Base-by-base conservation (phyloP, 2,113 vertebrate species). In the Corapipo altera region DNA sequence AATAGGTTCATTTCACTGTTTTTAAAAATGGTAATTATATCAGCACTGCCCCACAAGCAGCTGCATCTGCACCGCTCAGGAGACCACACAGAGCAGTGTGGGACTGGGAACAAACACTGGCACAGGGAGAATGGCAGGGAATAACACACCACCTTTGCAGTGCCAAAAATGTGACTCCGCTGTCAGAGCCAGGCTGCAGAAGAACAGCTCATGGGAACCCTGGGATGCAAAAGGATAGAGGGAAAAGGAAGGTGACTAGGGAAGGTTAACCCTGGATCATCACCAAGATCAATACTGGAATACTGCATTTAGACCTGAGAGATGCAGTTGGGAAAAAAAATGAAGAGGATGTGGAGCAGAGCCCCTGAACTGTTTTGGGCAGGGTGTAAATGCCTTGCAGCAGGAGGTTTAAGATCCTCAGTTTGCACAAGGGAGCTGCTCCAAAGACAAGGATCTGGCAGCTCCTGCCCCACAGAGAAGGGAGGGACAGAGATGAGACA, bases 71-170 rank as follows among this genome's bases (percentile, higher is more conserved):
- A 58, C 30, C 1, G 3, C 48, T 62, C 30, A 18, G 30, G 62
- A 64, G 44, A 35, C 35, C 15, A 3, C 5, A 22, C 15, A 33
- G 9, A 24, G 35, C 0, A 0, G 41, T 13, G 37, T 23, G 32
- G 30, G 27, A 21, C 52, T 64, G 52, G 64, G 64, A 67, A 35
- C 22, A 39, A 62, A 58, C 22, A 20, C 12, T 13, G 32, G 21
- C 7, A 12, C 5, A 59, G 35, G 15, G 41, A n/a, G 12, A 67
- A 90, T 28, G 59, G 35, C 26, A 54, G 74, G 54, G 8, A 35
- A 18, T 11, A 44, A 66, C 9, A 80, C 21, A 57, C 16, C 49
- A 35, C 51, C 67, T 37, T 27, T 21, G 49, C 43, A n/a, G 51
- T 2, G 1, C 46, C 43, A 23, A 24, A 75, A 69, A 26, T 1